These are phyloP conservation scores for Acholoe squamosa DNA, from an alignment of 2,888 invertebrate species.

Conservation along the genomic window DNA sequence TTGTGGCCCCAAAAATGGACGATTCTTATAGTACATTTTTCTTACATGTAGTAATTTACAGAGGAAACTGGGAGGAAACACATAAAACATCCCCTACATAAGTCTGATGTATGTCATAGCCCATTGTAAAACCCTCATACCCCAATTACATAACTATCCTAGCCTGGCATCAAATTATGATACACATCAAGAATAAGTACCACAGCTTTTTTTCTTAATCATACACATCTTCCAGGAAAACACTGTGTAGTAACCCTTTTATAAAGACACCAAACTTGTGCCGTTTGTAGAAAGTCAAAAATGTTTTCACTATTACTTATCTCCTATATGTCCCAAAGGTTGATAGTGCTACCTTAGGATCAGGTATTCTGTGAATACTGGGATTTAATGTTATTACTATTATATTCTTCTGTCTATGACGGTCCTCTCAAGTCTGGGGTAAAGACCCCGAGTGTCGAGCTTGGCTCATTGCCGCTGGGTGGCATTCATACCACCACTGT, in stretches of 20 bases:
- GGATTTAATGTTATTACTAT: neutral
- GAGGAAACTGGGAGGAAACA: neutral
- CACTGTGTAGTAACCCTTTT: neutral
- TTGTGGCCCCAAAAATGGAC: neutral
- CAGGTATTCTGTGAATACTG: neutral
- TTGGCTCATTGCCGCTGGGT: neutral
- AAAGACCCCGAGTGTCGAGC: neutral
- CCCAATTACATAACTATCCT: neutral
- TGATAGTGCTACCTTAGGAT: neutral
- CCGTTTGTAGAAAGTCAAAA: too few relatives aligned
- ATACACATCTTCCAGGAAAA: neutral
- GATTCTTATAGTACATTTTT: neutral
- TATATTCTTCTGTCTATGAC: neutral
- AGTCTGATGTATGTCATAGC: neutral
- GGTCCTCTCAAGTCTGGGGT: neutral
- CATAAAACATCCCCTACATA: neutral
- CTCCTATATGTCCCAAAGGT: neutral
- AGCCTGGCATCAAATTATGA: neutral
- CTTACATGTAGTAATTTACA: neutral
- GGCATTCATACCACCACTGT: constrained; percentile 26
- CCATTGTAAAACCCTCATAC: neutral
- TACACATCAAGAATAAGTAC: neutral
- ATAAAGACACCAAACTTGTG: neutral
- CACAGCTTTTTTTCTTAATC: neutral
- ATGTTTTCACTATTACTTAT: neutral